Conservation (phyloP, 2,888 invertebrate genomes). For the Lithophane socia region DNA sequence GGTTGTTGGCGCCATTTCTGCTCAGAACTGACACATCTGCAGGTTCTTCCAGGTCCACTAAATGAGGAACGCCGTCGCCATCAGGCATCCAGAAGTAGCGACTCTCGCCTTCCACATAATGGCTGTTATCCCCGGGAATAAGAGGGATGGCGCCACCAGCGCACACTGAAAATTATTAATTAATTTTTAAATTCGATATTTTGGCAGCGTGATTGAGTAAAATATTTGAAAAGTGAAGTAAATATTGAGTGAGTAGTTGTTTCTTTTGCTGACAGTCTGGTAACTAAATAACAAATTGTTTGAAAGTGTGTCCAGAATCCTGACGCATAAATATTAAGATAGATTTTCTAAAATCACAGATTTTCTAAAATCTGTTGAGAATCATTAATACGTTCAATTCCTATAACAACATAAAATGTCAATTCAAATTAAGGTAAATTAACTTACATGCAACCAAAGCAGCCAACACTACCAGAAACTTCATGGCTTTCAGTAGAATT, state of each 20-base stretch:
- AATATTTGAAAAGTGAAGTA: too few species aligned
- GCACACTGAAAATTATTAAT: slow-evolving; percentile 70
- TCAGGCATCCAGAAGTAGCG: slow-evolving; percentile 87
- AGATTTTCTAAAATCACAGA: neutral
- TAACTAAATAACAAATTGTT: neutral
- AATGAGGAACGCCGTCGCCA: slow-evolving; percentile 77
- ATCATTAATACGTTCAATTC: neutral
- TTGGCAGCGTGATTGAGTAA: neutral
- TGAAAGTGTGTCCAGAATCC: neutral
- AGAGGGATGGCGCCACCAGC: slow-evolving; percentile 72
- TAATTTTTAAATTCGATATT: neutral
- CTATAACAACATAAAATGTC: neutral
- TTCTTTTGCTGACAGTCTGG: neutral
- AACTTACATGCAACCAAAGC: slow-evolving; percentile 43
- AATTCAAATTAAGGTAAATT: neutral
- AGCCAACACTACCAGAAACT: slow-evolving; percentile 46
- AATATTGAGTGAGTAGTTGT: neutral
- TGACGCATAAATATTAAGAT: neutral
- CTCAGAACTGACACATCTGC: slow-evolving; percentile 65
- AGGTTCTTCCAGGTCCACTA: slow-evolving; percentile 80
- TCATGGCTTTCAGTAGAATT: slow-evolving; percentile 32
- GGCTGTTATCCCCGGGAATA: slow-evolving; percentile 83
- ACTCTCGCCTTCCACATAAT: slow-evolving; percentile 85
- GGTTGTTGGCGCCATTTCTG: slow-evolving; percentile 81
- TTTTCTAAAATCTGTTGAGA: neutral